A percentile compares a stretch with the other conserved stretches of the same genome.
These are phyloP conservation scores for Drosophila helvetica DNA, from an alignment of 2,888 invertebrate genomes.

Conservation along the genomic window DNA sequence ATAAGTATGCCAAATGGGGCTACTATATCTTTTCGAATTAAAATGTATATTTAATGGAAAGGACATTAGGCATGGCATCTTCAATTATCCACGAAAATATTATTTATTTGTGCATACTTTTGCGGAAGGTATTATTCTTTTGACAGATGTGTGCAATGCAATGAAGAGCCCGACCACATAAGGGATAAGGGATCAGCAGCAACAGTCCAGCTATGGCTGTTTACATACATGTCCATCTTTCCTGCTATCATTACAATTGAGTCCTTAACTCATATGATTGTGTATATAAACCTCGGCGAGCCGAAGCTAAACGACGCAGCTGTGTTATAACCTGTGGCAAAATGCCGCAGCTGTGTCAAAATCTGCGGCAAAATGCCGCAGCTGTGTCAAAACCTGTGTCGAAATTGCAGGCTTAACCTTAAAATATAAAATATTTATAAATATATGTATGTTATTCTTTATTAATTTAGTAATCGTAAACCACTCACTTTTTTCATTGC, in stretches of 20 bases:
- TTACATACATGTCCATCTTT: too few species aligned
- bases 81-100: background rate
- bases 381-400: too few species aligned
- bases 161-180: background rate
- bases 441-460: background rate
- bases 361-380: too few species aligned
- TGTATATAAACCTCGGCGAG: background rate
- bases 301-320: background rate
- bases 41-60: background rate
- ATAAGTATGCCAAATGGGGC: too few species aligned
- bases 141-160: background rate
- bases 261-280: too few species aligned
- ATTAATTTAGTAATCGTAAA: background rate
- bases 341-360: too few species aligned
- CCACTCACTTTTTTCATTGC: constrained; percentile 55
- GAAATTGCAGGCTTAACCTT: too few species aligned
- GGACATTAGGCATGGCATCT: background rate
- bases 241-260: too few species aligned
- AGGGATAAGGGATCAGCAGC: too few species aligned
- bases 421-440: background rate
- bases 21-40: background rate
- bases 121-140: background rate
- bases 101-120: background rate
- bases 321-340: too few species aligned
- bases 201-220: too few species aligned